These are phyloP conservation scores for Oryzias curvinotus DNA, from an alignment of 2,113 vertebrate species.

Conservation along the genomic window DNA sequence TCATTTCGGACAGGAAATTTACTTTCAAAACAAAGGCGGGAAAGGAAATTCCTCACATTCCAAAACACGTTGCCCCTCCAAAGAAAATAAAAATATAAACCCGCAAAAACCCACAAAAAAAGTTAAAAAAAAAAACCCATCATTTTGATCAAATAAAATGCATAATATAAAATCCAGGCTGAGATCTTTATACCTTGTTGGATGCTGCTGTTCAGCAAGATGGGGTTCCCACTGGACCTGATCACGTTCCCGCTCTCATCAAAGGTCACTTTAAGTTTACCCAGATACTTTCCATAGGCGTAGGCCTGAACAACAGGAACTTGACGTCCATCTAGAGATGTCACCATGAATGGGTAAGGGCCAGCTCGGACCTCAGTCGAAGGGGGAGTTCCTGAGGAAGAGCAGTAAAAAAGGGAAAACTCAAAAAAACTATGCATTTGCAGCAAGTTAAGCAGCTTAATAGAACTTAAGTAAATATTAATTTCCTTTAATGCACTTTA, in stretches of 20 bases:
- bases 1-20: neutral
- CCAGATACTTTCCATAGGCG: conserved; percentile 93
- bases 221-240: conserved; percentile 85
- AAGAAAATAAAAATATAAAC: neutral
- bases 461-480: too few species aligned
- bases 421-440: too few species aligned
- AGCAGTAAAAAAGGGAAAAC: neutral
- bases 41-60: neutral
- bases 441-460: too few species aligned
- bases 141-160: neutral
- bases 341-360: conserved; percentile 84
- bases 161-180: neutral
- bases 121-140: too few species aligned
- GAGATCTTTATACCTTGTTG: conserved; percentile 77
- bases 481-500: too few species aligned
- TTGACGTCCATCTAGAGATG: conserved; percentile 76
- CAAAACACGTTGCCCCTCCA: neutral
- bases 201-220: conserved; percentile 83
- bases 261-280: conserved; percentile 85
- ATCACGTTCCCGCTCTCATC: conserved; percentile 82
- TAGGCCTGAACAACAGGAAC: conserved; percentile 95
- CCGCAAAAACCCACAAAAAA: too few species aligned
- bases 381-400: conserved; percentile 76
- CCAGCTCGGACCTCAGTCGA: conserved; percentile 83
- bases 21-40: neutral